Evolutionary conservation across 1,140 invertebrate genomes (phyloP).

Genomic region (Drosophila kohkoa): DNA sequence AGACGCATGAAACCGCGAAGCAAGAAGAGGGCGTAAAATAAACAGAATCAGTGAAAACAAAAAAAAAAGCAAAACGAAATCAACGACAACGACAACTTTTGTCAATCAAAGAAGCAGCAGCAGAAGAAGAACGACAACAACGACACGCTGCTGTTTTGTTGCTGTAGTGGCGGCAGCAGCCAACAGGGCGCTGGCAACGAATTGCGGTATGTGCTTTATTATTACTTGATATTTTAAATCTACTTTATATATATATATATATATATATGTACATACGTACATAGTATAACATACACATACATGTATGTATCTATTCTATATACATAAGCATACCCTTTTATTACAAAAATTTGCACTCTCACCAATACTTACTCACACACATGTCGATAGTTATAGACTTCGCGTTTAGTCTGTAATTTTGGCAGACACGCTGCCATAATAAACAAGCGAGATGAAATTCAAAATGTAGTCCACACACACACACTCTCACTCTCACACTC

Average conservation of each 20-base stretch:
- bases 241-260: conserved; percentile 1
- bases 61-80: conserved; percentile 22
- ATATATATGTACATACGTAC: neutral
- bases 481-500: neutral
- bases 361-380: neutral
- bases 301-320: neutral
- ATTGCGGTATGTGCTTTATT: conserved; percentile 57
- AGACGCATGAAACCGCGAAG: neutral
- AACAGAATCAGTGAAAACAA: conserved; percentile 18
- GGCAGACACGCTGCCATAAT: conserved; percentile 30
- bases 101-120: conserved; percentile 31
- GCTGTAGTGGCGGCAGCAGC: conserved; percentile 51
- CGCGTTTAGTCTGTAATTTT: conserved; percentile 47
- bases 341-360: neutral
- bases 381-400: conserved; percentile 4
- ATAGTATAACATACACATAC: neutral
- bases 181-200: conserved; percentile 69
- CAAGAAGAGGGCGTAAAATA: neutral
- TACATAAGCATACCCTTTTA: neutral
- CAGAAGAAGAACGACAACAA: conserved; percentile 31
- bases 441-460: conserved; percentile 32
- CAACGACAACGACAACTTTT: conserved; percentile 20
- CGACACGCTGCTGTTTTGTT: conserved; percentile 31
- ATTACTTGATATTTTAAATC: conserved; percentile 14
- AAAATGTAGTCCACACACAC: conserved; percentile 48